These are phyloP conservation scores for Oegoconia quadripuncta DNA, from an alignment of 2,888 invertebrate species.

Conservation along the genomic window DNA sequence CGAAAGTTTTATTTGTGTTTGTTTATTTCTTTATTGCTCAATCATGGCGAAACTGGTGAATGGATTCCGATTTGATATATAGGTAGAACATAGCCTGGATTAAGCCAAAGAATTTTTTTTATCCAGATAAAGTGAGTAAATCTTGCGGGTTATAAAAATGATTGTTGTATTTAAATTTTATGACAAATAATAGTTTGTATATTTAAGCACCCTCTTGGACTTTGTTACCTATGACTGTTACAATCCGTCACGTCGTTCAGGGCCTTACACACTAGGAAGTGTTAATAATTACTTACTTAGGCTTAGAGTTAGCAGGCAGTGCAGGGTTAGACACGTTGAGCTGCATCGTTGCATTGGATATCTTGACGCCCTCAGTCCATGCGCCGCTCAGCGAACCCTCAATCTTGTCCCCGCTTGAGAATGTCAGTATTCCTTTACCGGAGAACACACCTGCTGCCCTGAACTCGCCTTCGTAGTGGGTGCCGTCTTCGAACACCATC, in stretches of 20 bases:
- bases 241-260: neutral
- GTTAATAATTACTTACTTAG: constrained; percentile 69
- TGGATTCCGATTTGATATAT: too few relatives aligned
- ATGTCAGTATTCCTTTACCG: constrained; percentile 89
- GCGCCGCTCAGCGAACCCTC: constrained; percentile 87
- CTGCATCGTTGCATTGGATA: constrained; percentile 84
- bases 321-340: constrained; percentile 81
- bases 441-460: constrained; percentile 87
- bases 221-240: too few relatives aligned
- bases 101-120: neutral
- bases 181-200: too few relatives aligned
- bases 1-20: too few relatives aligned
- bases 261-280: neutral
- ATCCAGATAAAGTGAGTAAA: neutral
- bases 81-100: too few relatives aligned
- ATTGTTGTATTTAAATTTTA: neutral
- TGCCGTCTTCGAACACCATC: constrained; percentile 92
- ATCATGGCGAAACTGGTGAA: too few relatives aligned
- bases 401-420: constrained; percentile 87
- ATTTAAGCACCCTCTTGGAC: too few relatives aligned
- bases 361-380: constrained; percentile 88
- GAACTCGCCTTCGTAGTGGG: constrained; percentile 94
- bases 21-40: too few relatives aligned
- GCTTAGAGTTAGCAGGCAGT: constrained; percentile 75
- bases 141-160: neutral